Conservation (phyloP, 2,888 invertebrate genomes). For the Apamea crenata region DNA sequence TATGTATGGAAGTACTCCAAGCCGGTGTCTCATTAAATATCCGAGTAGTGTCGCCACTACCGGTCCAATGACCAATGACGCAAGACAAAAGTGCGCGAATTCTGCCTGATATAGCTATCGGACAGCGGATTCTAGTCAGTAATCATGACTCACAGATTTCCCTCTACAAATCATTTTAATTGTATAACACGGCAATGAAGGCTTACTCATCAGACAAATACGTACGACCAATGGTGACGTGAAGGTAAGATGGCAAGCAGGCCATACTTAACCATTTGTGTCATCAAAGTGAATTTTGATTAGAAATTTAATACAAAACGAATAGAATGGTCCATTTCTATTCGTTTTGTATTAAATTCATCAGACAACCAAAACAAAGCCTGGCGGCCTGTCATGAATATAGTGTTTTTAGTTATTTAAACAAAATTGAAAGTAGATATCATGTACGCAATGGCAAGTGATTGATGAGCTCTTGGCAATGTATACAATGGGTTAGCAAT, state of each 20-base stretch:
- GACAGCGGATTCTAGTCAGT: slow-evolving; percentile 66
- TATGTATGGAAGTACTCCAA: slow-evolving; percentile 28
- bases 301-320: too few relatives aligned
- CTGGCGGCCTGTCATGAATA: neutral
- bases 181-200: slow-evolving; percentile 68
- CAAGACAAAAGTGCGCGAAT: slow-evolving; percentile 88
- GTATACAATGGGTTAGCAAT: slow-evolving; percentile 74
- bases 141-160: slow-evolving; percentile 83
- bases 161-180: slow-evolving; percentile 76
- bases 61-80: slow-evolving; percentile 80
- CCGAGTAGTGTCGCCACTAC: slow-evolving; percentile 68
- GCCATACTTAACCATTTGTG: slow-evolving; percentile 9
- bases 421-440: slow-evolving; percentile 35
- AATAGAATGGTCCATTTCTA: neutral
- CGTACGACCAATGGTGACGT: slow-evolving; percentile 38
- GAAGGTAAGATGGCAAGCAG: slow-evolving; percentile 24
- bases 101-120: slow-evolving; percentile 74
- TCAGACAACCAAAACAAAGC: slow-evolving; percentile 13
- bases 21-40: slow-evolving; percentile 61
- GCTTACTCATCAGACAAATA: slow-evolving; percentile 63
- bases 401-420: neutral
- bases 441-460: slow-evolving; percentile 48
- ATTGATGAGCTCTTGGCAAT: slow-evolving; percentile 74
- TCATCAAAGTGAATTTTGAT: slow-evolving; percentile 3
- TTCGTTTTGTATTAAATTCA: neutral